Percentiles rank a stretch among this genome's conserved stretches.
phyloP scores from a whole-genome alignment of 2,888 invertebrate species.

The Morpho deidamia region DNA sequence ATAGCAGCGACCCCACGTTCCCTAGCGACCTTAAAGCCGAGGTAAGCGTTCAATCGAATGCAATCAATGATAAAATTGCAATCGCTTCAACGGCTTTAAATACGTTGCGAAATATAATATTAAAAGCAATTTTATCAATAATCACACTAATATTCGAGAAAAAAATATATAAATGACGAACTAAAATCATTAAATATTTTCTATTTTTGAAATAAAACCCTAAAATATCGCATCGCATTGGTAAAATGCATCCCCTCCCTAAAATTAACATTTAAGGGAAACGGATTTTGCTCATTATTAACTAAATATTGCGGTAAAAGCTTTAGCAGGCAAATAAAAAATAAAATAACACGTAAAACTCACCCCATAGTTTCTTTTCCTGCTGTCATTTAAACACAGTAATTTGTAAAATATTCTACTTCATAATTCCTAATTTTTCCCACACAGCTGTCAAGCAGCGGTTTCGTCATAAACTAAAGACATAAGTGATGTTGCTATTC shows the following conservation, averaged over 20 bases:
- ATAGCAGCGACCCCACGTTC: conserved; percentile 48
- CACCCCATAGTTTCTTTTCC: conserved; percentile 91
- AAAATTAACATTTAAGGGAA: conserved; percentile 59
- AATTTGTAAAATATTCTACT: conserved; percentile 47
- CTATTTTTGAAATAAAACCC: conserved; percentile 33
- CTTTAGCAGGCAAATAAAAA: background rate
- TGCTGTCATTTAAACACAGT: conserved; percentile 84
- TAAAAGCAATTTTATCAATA: conserved; percentile 10
- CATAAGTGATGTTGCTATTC: conserved; percentile 8
- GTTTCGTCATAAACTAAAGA: conserved; percentile 31
- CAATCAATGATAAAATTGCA: conserved; percentile 59
- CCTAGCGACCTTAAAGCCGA: conserved; percentile 48
- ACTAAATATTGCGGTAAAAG: background rate
- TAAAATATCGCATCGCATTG: conserved; percentile 71
- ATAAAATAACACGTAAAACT: conserved; percentile 45
- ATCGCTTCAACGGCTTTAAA: conserved; percentile 39
- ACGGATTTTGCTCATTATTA: conserved; percentile 34
- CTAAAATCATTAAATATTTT: background rate
- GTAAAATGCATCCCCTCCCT: conserved; percentile 76
- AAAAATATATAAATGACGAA: no score
- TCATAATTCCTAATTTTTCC: conserved; percentile 36
- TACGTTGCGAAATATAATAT: conserved; percentile 22
- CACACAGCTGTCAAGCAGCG: conserved; percentile 36
- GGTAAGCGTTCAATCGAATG: conserved; percentile 60
- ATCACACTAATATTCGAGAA: background rate